Conservation (phyloP, 2,113 vertebrate genomes). For the Scomber colias region DNA sequence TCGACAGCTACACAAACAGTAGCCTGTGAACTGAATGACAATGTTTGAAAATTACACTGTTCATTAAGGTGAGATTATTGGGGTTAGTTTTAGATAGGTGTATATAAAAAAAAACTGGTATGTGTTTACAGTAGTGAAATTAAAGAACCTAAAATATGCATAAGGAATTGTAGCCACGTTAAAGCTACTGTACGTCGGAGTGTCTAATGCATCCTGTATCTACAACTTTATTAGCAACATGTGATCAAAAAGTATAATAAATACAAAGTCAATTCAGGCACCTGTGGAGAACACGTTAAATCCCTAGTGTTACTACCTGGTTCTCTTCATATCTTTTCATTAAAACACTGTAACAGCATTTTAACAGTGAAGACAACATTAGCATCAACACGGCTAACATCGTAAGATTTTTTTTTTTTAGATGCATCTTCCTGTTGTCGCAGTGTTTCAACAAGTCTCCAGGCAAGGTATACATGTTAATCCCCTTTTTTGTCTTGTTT, state of each 20-base stretch:
- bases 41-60: background rate
- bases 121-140: background rate
- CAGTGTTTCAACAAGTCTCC: background rate
- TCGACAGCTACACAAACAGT: background rate
- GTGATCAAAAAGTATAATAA: constrained; percentile 12
- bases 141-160: background rate
- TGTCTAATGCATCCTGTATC: background rate
- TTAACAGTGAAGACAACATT: background rate
- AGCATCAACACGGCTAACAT: background rate
- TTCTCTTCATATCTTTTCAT: background rate
- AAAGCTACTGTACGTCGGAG: background rate
- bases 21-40: background rate
- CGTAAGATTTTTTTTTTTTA: background rate
- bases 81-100: background rate
- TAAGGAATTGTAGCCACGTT: background rate
- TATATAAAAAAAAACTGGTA: constrained; percentile 2
- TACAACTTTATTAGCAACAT: background rate
- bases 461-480: background rate
- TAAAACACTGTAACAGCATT: constrained; percentile 1
- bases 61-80: background rate
- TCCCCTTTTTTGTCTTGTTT: background rate
- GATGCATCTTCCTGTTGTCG: background rate
- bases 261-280: constrained; percentile 27
- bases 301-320: constrained; percentile 19
- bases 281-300: background rate